Base-by-base conservation (phyloP, 2,888 invertebrate species). In the Diaprepes abbreviatus region DNA sequence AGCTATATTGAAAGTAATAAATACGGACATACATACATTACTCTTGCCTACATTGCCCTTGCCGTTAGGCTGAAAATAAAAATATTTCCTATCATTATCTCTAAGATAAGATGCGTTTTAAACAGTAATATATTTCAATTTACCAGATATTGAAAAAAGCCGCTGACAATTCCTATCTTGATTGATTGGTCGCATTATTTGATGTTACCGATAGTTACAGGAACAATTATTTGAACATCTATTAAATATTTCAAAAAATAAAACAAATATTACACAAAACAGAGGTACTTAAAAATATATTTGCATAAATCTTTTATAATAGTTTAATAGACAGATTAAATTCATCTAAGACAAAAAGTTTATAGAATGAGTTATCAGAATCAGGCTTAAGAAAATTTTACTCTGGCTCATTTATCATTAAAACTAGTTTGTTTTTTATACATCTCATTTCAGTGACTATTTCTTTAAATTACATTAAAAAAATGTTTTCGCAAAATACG, bases 71-170 rank as follows among this genome's bases (percentile, higher is more conserved):
- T 19, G 10, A 43, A n/a, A 19, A 21, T 21, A 43, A 43, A 43
- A 40, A 17, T 40, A 40, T 40, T n/a, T 10, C n/a, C 43, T 66
- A 60, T 66, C 40, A 54, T 66, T 66, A 66, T 66, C 66, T 54
- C 2, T 31, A 10, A 40, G 45, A 60, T 55, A 55, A 66, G 57
- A 66, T 54, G 59, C 59, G 60, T 43, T 66, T 66, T 54, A 60
- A 60, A 66, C 60, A 60, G 66, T 36, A 59, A 66, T 66, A 66
- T 66, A 66, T 66, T 66, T 59, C 59, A 66, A 66, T 66, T 66
- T 58, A 59, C 59, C 50, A 38, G 58, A 48, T 58, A 66, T 54
- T 60, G 59, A 66, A 66, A 60, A 66, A 60, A 54, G 66, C 66
- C 66, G 66, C 52, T 66, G 66, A 60, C 66, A 60, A 52, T 60